Conservation (phyloP, 2,797 vertebrate genomes). For the Steatocranus sp. region DNA sequence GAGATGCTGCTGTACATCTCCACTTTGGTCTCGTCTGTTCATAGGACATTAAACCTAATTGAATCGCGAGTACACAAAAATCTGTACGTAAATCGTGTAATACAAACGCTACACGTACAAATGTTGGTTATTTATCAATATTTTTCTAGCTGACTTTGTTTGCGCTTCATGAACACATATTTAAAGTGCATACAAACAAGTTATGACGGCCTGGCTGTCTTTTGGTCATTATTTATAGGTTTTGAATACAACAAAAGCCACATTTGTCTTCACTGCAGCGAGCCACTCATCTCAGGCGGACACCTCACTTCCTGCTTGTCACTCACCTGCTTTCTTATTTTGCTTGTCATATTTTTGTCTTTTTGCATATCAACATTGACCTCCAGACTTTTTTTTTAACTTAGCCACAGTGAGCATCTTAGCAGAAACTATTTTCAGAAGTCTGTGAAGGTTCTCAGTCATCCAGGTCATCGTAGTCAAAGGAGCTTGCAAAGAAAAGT, state of each 20-base stretch:
- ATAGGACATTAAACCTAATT: rapidly evolving
- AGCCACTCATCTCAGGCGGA: neutral
- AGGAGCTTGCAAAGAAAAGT: too few species aligned
- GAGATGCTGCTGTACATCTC: neutral
- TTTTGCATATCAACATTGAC: neutral
- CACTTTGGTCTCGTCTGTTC: neutral
- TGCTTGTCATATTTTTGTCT: neutral
- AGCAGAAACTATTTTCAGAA: neutral
- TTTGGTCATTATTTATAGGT: neutral
- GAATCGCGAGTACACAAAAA: rapidly evolving
- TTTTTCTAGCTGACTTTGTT: neutral
- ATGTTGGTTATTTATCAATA: neutral
- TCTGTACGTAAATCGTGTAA: neutral
- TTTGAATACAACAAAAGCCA: neutral
- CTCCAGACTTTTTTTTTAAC: neutral
- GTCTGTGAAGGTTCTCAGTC: too few species aligned
- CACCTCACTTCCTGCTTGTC: neutral
- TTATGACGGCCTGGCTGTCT: neutral
- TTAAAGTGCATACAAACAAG: neutral
- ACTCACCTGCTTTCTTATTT: neutral
- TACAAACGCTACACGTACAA: neutral
- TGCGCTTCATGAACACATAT: neutral
- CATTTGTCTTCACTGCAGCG: neutral
- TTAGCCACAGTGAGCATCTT: neutral
- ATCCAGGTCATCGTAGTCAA: too few species aligned